phyloP scores from a whole-genome alignment of 2,797 vertebrate genomes.

The Eleutherodactylus coqui region DNA sequence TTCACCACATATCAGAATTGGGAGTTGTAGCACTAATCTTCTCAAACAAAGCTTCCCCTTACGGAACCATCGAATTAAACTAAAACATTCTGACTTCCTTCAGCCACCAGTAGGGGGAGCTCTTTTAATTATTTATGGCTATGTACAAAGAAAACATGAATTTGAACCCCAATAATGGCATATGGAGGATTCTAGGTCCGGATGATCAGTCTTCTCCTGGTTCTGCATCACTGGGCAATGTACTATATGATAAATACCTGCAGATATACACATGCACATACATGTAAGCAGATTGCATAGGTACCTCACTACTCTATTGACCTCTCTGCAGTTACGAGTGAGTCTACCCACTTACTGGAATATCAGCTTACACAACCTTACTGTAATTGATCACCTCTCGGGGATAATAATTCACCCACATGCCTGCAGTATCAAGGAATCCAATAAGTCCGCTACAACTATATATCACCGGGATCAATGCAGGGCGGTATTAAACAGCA shows the following conservation, averaged over 20 bases:
- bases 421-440: background rate
- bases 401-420: background rate
- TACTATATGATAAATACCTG: background rate
- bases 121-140: background rate
- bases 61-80: too few relatives aligned
- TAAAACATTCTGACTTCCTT: background rate
- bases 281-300: background rate
- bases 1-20: too few relatives aligned
- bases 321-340: background rate
- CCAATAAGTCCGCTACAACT: background rate
- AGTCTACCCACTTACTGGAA: slow-evolving; percentile 11
- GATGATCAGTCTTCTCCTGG: background rate
- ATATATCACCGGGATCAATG: slow-evolving; percentile 16
- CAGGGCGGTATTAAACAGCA: background rate
- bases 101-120: background rate
- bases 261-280: background rate
- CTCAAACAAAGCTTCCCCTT: too few relatives aligned
- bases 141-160: background rate
- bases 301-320: background rate
- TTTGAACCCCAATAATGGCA: too few relatives aligned
- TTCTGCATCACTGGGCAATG: background rate
- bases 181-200: background rate
- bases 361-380: slow-evolving; percentile 19
- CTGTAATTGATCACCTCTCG: background rate
- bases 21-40: too few relatives aligned